Evolutionary conservation across 37 sponge, comb jelly and placozoan genomes (phyloP).

Genomic region (Ephydatia muelleri): DNA sequence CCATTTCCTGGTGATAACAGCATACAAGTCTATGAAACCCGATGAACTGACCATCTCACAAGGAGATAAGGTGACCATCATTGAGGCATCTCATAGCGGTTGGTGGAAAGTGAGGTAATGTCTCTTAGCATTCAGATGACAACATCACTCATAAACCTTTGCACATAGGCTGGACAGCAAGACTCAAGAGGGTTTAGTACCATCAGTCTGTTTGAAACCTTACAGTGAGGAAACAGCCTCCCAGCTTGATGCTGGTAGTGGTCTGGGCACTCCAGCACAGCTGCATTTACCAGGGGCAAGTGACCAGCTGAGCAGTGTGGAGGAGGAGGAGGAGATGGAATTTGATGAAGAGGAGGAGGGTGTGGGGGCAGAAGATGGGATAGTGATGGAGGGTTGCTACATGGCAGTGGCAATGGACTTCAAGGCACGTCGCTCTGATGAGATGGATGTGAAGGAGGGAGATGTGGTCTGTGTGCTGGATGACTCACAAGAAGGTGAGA

Average conservation of each 20-base stretch:
- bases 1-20: not conserved
- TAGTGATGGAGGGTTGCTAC: conserved; percentile 39
- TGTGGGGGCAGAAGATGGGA: conserved; percentile 5
- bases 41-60: conserved; percentile 43
- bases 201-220: not conserved
- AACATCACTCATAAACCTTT: not conserved
- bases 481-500: conserved; percentile 35
- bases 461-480: conserved; percentile 61
- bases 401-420: conserved; percentile 22
- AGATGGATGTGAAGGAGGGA: conserved; percentile 50
- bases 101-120: conserved; percentile 58
- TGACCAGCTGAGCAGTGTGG: not conserved
- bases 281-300: too few relatives aligned
- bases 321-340: not conserved
- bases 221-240: not conserved
- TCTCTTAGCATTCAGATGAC: not conserved
- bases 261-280: not conserved
- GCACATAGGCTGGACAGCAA: not conserved
- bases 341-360: not conserved
- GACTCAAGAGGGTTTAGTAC: not conserved
- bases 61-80: conserved; percentile 38
- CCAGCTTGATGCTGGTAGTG: not conserved
- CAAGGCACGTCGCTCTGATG: conserved; percentile 18
- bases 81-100: conserved; percentile 34
- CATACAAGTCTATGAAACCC: conserved; percentile 13